Conservation (phyloP, 1,140 invertebrate species). For the Zophobas morio region DNA sequence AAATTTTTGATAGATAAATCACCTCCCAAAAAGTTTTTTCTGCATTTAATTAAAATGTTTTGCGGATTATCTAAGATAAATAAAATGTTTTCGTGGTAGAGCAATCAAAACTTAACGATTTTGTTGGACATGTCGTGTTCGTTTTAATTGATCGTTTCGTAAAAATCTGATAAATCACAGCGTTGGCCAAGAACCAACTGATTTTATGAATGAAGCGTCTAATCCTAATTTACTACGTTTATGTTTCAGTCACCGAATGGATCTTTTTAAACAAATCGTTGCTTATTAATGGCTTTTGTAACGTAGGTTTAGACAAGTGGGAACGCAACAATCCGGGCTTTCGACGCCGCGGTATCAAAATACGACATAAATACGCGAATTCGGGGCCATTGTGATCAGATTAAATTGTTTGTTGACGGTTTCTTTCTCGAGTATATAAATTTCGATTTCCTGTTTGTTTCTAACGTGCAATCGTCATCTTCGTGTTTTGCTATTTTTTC, state of each 20-base stretch:
- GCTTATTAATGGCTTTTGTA: not conserved
- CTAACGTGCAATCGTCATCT: not conserved
- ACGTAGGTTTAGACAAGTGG: conserved; percentile 18
- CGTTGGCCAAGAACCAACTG: conserved; percentile 10
- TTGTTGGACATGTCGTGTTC: conserved; percentile 6
- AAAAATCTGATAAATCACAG: conserved; percentile 30
- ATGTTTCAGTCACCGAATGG: not conserved
- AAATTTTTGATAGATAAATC: conserved; percentile 39
- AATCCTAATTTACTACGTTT: conserved; percentile 13
- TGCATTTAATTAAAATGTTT: conserved; percentile 14
- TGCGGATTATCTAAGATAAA: not conserved
- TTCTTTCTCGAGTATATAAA: not conserved
- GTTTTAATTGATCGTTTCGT: conserved; percentile 29
- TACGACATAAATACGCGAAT: conserved; percentile 11
- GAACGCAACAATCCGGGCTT: not conserved
- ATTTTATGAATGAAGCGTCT: conserved; percentile 33
- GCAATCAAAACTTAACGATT: not conserved
- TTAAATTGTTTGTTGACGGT: not conserved
- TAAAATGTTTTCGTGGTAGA: conserved; percentile 4
- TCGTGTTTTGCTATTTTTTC: not conserved
- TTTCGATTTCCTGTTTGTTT: not conserved
- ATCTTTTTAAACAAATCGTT: conserved; percentile 10
- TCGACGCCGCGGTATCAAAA: conserved; percentile 6
- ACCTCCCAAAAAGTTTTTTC: conserved; percentile 2
- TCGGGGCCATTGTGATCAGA: not conserved